Base-by-base conservation (phyloP, 2,797 vertebrate genomes). In the Diplodus sargus region DNA sequence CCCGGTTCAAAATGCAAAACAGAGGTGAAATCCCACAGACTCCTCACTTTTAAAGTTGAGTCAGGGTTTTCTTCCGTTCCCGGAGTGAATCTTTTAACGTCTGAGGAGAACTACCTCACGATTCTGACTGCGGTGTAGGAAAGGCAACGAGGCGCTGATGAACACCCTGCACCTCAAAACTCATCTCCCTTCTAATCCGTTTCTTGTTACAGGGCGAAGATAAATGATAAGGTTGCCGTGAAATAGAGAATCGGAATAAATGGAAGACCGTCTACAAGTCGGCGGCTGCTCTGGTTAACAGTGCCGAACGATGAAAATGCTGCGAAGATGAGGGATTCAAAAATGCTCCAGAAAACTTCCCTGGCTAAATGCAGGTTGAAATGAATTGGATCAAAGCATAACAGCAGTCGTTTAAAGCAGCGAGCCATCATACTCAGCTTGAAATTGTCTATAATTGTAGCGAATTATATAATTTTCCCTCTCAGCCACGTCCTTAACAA, bases 361-460 rank as follows among this genome's bases (percentile, higher is more conserved):
- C 23, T 11, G 8, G 68, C 59, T 77, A 70, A 82, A 80, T 81
- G 75, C 61, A 79, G 30, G 43, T 57, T 58, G 22, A 77, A 76
- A 79, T 69, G 60, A 77, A 57, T 79, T 13, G 4, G 14, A 82
- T 59, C 7, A n/a, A 39, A 45, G 28, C 49, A 39, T 22, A 60
- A 74, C 49, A 74, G 61, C 51, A 53, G 74, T 75, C 47, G 82
- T 87, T 87, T 83, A 68, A 56, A 54, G 15, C 23, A 62, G 30
- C 65, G 58, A 70, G 70, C 53, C 47, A 71, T 75, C 60, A 43
- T 6, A 25, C 56, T 85, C 59, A 56, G 61, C 58, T 64, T 75
- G 56, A 81, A 92, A 88, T 68, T 48, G 66, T 28, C 60, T 84
- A 13, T 89, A 79, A 85, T 89, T 85, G 58, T 62, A 22, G 28